A percentile compares a stretch with the other conserved stretches of the same genome.
phyloP scores from a whole-genome alignment of 2,113 vertebrate genomes.

The Pterophyllum scalare region DNA sequence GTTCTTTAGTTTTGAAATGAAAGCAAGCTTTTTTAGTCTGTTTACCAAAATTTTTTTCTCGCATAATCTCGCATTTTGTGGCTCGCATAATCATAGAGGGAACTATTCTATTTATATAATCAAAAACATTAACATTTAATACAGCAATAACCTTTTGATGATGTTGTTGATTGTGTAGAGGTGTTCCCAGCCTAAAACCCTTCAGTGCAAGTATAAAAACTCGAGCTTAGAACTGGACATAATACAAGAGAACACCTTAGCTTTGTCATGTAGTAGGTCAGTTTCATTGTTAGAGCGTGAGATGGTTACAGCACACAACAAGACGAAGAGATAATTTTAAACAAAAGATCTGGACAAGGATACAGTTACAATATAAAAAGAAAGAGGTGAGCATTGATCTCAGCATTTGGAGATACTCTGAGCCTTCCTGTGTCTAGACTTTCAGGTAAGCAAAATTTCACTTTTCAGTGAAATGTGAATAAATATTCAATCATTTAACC shows the following conservation, averaged over 20 bases:
- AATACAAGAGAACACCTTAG: conserved; percentile 44
- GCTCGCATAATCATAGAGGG: background rate
- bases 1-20: conserved; percentile 3
- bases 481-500: background rate
- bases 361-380: conserved; percentile 75
- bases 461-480: background rate
- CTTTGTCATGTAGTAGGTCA: conserved; percentile 81
- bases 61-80: no score
- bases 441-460: conserved; percentile 57
- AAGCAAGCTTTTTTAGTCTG: background rate
- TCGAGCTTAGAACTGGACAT: conserved; percentile 18
- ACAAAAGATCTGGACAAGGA: conserved; percentile 61
- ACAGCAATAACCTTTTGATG: background rate
- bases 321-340: conserved; percentile 50
- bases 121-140: background rate
- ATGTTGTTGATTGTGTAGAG: background rate
- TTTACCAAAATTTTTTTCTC: background rate
- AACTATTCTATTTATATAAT: background rate
- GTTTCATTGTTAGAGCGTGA: conserved; percentile 52
- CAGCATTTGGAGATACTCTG: conserved; percentile 41
- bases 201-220: conserved; percentile 13
- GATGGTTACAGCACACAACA: conserved; percentile 34
- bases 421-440: conserved; percentile 8
- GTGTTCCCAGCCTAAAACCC: conserved; percentile 41
- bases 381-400: background rate